Conservation (phyloP, 2,113 vertebrate species). For the Hirundichthys speculiger region DNA sequence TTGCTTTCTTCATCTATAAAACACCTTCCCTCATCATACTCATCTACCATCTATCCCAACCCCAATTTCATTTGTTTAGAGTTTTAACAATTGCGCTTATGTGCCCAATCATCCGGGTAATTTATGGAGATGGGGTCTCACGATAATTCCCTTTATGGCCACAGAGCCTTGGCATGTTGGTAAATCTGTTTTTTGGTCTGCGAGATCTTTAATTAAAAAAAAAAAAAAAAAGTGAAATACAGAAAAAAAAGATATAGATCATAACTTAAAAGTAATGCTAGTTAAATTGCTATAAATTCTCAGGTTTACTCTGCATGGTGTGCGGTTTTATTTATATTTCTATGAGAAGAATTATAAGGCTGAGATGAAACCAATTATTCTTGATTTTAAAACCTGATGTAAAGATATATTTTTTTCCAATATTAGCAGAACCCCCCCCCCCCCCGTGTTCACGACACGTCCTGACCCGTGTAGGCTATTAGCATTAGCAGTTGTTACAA, state of each 20-base stretch:
- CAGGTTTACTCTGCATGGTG: not conserved
- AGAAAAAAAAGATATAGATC: not conserved
- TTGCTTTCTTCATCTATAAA: slow-evolving; percentile 48
- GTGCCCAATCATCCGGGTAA: slow-evolving; percentile 74
- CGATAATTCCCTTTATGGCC: slow-evolving; percentile 58
- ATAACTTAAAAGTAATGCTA: not conserved
- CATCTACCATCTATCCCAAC: slow-evolving; percentile 25
- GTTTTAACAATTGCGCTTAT: slow-evolving; percentile 79
- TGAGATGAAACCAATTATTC: not conserved
- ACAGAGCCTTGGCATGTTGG: slow-evolving; percentile 40
- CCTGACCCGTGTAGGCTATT: no score
- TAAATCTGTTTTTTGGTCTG: slow-evolving; percentile 28
- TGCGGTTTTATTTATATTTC: not conserved
- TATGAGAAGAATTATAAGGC: not conserved
- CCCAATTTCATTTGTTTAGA: slow-evolving; percentile 67
- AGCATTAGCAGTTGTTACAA: no score
- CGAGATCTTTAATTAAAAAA: no score
- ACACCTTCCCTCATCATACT: slow-evolving; percentile 18
- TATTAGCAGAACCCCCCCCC: no score
- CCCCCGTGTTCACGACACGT: no score
- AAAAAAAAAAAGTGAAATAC: not conserved
- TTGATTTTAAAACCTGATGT: not conserved
- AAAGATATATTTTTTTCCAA: no score
- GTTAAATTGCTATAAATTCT: no score
- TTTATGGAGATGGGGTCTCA: slow-evolving; percentile 79